Base-by-base conservation (phyloP, 92 coral and sea anemone genomes). In the Epizoanthus ramosus region DNA sequence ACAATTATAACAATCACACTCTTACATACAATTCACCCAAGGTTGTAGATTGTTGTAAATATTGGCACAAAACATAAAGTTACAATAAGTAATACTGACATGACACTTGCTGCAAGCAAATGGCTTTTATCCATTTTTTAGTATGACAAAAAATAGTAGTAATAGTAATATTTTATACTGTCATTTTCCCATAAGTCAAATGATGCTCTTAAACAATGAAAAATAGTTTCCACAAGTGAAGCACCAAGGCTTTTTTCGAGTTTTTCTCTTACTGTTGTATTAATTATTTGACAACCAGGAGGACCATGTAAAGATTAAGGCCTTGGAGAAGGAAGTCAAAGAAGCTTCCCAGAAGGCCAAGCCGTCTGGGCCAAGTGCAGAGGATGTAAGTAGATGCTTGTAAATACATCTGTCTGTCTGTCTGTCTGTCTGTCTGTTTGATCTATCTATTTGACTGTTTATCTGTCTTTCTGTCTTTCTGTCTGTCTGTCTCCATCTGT, bases 321-420 rank as follows among this genome's bases (percentile, higher is more conserved):
- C 92, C 24, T 89, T 97, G 57, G 99, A 97, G 61, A 97, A 97
- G 72, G 99, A 97, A 37, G 84, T 94, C 45, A 94, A 89, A 76
- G 99, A 97, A 37, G 99, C 99, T 13, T 88, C 90, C 16, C 67
- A 90, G 71, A 92, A 82, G 71, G 87, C 97, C 18, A 97, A 94
- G 47, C 90, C 98, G 5, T 90, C 99, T 12, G 99, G 99, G 8
- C 97, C 97, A 17, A 91, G 97, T 57, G 98, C 97, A 47, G 99
- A 97, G 69, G 99, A 97, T 19, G 99, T 97, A 74, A 74, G 92
- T 28, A 43, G 2, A 41, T 50, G 14, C 8, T 50, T 50, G 54
- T 9, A 50, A 50, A 50, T 50, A 16, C 54, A n/a, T 72, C 28
- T 21, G n/a, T 22, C 21, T 1, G 45, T 14, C 58, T 71, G 59